phyloP scores from a whole-genome alignment of 2,797 vertebrate species.

The Myiothlypis chrysogaster region DNA sequence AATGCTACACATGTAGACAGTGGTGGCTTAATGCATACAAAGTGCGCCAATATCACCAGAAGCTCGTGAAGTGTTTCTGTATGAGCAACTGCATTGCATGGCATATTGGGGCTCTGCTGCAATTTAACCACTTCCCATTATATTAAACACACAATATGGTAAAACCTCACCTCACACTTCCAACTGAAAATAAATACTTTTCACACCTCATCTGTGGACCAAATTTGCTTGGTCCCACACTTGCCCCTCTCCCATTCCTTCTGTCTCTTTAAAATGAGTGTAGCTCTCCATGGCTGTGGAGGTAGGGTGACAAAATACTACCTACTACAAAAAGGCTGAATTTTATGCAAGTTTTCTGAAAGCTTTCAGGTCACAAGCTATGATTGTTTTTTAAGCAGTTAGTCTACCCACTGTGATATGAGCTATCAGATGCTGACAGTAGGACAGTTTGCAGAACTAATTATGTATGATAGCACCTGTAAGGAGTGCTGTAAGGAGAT shows the following conservation, averaged over 20 bases:
- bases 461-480: background rate
- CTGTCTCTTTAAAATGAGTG: background rate
- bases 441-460: background rate
- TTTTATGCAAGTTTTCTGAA: background rate
- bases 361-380: background rate
- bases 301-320: background rate
- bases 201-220: background rate
- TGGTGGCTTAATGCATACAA: background rate
- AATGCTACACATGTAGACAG: background rate
- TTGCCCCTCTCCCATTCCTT: background rate
- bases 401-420: background rate
- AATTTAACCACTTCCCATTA: background rate
- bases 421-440: background rate
- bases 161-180: background rate
- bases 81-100: background rate
- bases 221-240: background rate
- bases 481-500: background rate
- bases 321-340: background rate
- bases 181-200: slow-evolving; percentile 7
- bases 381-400: background rate
- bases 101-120: background rate
- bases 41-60: background rate
- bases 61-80: background rate
- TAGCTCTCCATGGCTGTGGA: background rate
- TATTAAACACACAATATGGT: background rate